phyloP scores from a whole-genome alignment of 2,113 vertebrate species.

The Chloebia gouldiae region DNA sequence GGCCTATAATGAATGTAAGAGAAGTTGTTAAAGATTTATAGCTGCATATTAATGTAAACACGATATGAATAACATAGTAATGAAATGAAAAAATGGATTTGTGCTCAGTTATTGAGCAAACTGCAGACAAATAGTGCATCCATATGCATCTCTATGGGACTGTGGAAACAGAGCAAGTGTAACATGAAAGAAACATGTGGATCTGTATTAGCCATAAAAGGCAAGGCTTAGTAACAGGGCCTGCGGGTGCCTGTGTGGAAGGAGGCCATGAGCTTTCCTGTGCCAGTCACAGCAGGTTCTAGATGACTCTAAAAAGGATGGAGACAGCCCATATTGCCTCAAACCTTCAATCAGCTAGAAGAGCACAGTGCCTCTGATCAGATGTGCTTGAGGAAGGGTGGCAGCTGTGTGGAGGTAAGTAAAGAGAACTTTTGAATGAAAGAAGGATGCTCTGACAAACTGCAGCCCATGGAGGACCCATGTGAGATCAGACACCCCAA shows the following conservation, averaged over 20 bases:
- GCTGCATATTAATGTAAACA: not conserved
- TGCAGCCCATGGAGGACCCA: not conserved
- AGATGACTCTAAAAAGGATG: not conserved
- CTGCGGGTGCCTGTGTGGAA: not conserved
- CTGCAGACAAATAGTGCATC: not conserved
- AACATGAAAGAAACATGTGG: not conserved
- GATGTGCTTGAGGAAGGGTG: not conserved
- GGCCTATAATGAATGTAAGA: not conserved
- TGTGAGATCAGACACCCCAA: not conserved
- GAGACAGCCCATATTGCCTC: accelerated
- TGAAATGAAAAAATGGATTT: not conserved
- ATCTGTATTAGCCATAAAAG: not conserved
- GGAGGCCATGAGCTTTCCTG: not conserved
- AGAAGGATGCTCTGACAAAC: not conserved
- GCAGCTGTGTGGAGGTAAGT: not conserved
- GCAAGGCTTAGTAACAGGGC: not conserved
- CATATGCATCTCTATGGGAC: accelerated
- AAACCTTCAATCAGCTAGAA: not conserved
- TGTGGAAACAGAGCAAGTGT: not conserved
- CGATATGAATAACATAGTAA: not conserved
- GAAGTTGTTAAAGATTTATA: not conserved
- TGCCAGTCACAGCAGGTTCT: not conserved
- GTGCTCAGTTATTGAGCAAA: not conserved
- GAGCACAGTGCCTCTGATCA: not conserved
- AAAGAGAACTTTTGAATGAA: not conserved